Base-by-base conservation (phyloP, 2,113 vertebrate species). In the Macrotus californicus region DNA sequence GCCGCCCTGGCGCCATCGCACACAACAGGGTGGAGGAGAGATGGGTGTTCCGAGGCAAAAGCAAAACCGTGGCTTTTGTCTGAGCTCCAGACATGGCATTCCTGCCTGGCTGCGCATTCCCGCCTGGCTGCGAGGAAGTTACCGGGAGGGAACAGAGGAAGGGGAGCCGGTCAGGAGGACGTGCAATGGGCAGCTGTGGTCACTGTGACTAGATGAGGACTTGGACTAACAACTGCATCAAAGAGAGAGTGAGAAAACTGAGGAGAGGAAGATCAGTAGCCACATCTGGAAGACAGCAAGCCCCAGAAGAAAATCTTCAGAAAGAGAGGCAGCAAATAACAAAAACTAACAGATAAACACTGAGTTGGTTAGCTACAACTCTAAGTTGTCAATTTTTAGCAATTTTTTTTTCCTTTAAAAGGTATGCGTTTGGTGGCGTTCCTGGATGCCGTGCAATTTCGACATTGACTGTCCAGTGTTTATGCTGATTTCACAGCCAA, bases 371-470 rank as follows among this genome's bases (percentile, higher is more conserved):
- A 80, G 52, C 43, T 52, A 50, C 34, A 87, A 48, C 9, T 77
- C 10, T 34, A 16, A 70, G 14, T 19, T 80, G 41, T 24, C 56
- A 26, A 76, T n/a, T 89, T 87, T 75, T 15, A 80, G 43, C n/a
- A 67, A 73, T 9, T 9, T 22, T 19, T 19, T 46, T 84, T 93
- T 61, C 54, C 64, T 66, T 85, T 39, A 24, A n/a, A 83, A 90
- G 2, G 0, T 22, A 2, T 39, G 14, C 64, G 34, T 43, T 61
- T 66, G 18, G 29, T 36, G 3, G 26, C n/a, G 34, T 54, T n/a
- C 50, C 10, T n/a, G 5, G 4, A 11, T 2, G 2, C 13, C 14
- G 0, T 61, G 8, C 24, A 41, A 5, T 69, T 67, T 48, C 36
- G 39, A 86, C 14, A 46, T 0, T 7, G 15, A 26, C 56, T 22